Evolutionary conservation across 2,797 vertebrate species (phyloP).

Genomic region (Coranthus polyacanthus): DNA sequence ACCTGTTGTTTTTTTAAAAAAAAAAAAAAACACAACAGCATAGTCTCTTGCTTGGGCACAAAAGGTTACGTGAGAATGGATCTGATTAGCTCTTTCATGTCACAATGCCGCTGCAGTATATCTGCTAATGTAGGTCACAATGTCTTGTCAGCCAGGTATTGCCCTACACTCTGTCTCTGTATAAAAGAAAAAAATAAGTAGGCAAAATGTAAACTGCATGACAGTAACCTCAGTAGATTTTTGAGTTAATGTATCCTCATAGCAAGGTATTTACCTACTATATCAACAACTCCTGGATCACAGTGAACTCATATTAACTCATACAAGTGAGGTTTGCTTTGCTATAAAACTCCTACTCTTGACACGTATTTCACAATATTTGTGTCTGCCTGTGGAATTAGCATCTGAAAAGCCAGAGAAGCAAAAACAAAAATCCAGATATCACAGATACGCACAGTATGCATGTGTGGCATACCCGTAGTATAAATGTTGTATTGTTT

Average conservation of each 20-base stretch:
- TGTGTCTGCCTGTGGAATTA: constrained; percentile 4
- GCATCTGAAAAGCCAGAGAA: constrained; percentile 22
- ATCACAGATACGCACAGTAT: constrained; percentile 14
- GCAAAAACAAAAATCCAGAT: constrained; percentile 20
- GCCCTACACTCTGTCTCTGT: constrained; percentile 12
- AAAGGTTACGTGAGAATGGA: too few species aligned
- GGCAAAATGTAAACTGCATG: not conserved
- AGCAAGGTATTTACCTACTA: not conserved
- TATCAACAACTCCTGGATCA: not conserved
- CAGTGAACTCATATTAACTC: not conserved
- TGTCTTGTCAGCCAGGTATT: constrained; percentile 30
- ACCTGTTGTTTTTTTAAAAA: too few species aligned
- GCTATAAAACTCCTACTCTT: not conserved
- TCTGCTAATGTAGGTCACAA: constrained; percentile 45
- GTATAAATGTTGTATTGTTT: constrained; percentile 63
- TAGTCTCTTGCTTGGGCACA: too few species aligned
- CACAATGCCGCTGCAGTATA: constrained; percentile 7
- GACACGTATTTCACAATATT: constrained; percentile 4
- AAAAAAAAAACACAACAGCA: too few species aligned
- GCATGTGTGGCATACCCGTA: constrained; percentile 36
- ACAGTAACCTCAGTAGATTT: not conserved
- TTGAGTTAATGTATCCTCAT: too few species aligned
- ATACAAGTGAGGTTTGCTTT: not conserved
- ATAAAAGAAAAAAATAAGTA: constrained; percentile 6
- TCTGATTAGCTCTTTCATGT: not conserved